Percentiles rank a stretch among this genome's conserved stretches.
Conservation (phyloP, 2,797 vertebrate genomes). For the Tenualosa ilisha region DNA sequence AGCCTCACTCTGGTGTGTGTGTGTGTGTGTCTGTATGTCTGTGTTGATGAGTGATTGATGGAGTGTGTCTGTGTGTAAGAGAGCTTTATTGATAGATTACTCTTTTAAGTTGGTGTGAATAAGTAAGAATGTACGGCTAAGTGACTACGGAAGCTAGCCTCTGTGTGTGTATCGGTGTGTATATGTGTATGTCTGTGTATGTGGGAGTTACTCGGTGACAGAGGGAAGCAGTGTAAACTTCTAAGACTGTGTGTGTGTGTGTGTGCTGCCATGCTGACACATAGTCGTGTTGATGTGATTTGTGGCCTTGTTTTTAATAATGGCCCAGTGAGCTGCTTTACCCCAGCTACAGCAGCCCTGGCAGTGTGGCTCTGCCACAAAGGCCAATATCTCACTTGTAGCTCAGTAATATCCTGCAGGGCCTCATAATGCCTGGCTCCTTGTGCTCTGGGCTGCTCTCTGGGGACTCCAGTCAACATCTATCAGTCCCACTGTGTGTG, state of each 20-base stretch:
- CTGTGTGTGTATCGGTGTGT: neutral
- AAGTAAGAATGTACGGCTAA: neutral
- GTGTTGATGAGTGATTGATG: slow-evolving; percentile 6
- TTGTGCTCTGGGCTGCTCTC: neutral
- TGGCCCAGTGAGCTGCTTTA: neutral
- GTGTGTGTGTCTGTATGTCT: neutral
- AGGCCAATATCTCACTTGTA: neutral
- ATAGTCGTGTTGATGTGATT: neutral
- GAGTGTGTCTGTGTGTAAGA: slow-evolving; percentile 3
- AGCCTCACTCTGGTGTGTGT: slow-evolving; percentile 15
- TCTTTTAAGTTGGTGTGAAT: neutral
- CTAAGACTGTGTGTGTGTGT: too few relatives aligned
- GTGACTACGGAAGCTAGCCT: neutral
- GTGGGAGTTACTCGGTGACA: neutral
- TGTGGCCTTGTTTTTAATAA: slow-evolving; percentile 10
- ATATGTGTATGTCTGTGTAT: neutral
- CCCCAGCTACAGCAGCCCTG: neutral
- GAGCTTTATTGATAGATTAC: neutral
- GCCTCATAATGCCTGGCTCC: neutral
- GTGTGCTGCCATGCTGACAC: neutral
- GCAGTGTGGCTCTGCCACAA: neutral
- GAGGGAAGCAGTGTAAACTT: neutral
- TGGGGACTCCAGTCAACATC: neutral
- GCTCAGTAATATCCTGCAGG: neutral
- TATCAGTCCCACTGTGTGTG: neutral